A percentile compares a stretch with the other conserved stretches of the same genome.
Evolutionary conservation across 1,140 invertebrate species (phyloP).

Genomic region (Lasioglossum baleicum): DNA sequence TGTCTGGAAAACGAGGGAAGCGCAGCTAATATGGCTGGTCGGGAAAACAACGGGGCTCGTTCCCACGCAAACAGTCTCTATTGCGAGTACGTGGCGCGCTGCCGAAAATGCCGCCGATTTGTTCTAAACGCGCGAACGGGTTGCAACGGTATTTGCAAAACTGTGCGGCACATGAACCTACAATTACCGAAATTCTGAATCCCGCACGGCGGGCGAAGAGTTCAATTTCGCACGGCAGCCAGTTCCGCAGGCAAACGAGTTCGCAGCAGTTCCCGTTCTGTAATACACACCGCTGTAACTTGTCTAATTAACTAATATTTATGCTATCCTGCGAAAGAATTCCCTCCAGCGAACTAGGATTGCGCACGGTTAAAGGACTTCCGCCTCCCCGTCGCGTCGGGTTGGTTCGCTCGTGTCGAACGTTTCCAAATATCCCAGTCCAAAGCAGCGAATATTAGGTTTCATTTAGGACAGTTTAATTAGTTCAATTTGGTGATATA

Average conservation of each 20-base stretch:
- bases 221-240: not conserved
- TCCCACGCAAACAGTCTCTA: not conserved
- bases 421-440: not conserved
- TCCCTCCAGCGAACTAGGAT: too few species aligned
- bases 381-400: too few species aligned
- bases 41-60: not conserved
- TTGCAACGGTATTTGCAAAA: not conserved
- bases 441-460: not conserved
- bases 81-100: not conserved
- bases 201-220: not conserved
- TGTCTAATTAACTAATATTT: too few species aligned
- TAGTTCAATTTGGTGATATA: conserved; percentile 31
- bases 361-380: too few species aligned
- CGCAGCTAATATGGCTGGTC: not conserved
- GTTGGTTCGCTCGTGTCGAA: too few species aligned
- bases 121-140: too few species aligned
- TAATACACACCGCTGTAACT: too few species aligned
- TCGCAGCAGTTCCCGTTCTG: not conserved
- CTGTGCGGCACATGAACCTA: too few species aligned
- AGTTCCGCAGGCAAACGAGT: not conserved
- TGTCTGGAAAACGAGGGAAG: not conserved
- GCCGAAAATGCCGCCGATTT: not conserved
- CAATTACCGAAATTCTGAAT: conserved; percentile 9
- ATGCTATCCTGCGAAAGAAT: too few species aligned
- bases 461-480: conserved; percentile 46